Conservation (phyloP, 2,113 vertebrate genomes). For the Coptodon rendalli region DNA sequence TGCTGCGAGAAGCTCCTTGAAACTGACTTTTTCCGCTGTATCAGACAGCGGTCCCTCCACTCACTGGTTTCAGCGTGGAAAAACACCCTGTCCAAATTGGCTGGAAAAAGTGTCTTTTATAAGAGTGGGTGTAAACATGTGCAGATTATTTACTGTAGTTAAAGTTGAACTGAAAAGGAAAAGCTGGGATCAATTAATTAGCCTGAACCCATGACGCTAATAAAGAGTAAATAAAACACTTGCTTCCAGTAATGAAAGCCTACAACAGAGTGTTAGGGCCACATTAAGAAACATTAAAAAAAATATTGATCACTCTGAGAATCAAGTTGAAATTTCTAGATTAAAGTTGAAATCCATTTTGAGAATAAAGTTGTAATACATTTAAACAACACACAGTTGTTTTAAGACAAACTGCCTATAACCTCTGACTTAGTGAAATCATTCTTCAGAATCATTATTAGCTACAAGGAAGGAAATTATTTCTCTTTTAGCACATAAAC, state of each 20-base stretch:
- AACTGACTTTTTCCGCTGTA: not conserved
- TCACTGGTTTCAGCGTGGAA: accelerated
- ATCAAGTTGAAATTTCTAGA: not conserved
- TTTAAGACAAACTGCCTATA: not conserved
- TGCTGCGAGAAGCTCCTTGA: not conserved
- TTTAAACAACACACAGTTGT: not conserved
- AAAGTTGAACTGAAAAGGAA: not conserved
- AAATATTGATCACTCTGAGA: not conserved
- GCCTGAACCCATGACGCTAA: not conserved
- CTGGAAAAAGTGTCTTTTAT: not conserved
- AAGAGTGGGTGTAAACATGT: not conserved
- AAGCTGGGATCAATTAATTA: not conserved
- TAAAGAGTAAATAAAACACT: not conserved
- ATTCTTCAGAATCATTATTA: not conserved
- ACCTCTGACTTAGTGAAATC: not conserved
- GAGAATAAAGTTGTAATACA: not conserved
- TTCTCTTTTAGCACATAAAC: not conserved
- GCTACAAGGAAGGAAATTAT: accelerated
- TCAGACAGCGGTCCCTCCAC: not conserved
- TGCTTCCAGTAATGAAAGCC: not conserved
- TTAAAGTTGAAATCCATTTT: not conserved
- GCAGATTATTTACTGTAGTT: not conserved
- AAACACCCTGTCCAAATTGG: not conserved
- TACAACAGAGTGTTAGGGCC: not conserved
- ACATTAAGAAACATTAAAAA: not conserved